These are phyloP conservation scores for Porites evermanni DNA, from an alignment of 92 coral and sea anemone genomes.

Conservation along the genomic window DNA sequence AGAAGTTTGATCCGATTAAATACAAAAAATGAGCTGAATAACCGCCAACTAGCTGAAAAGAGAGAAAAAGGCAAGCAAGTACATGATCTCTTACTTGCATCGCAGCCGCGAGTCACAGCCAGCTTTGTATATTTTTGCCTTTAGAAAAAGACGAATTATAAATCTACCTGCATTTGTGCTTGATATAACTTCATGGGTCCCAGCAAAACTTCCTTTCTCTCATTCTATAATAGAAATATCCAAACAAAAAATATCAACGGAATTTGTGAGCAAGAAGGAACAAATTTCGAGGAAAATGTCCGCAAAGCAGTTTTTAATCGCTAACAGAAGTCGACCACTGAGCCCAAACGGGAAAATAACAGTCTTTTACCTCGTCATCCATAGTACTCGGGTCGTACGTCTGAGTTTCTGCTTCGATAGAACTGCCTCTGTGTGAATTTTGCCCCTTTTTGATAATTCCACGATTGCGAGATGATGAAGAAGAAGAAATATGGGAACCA, in stretches of 20 bases:
- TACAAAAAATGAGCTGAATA: slow-evolving; percentile 5
- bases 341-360: slow-evolving; percentile 47
- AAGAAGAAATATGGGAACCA: slow-evolving; percentile 92
- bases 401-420: slow-evolving; percentile 97
- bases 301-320: slow-evolving; percentile 23
- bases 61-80: slow-evolving; percentile 5
- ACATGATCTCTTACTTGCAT: slow-evolving; percentile 33
- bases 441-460: slow-evolving; percentile 84
- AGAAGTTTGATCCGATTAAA: slow-evolving; percentile 33
- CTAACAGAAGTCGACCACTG: slow-evolving; percentile 27
- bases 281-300: slow-evolving; percentile 25
- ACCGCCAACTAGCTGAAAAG: slow-evolving; percentile 10
- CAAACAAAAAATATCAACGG: slow-evolving; percentile 33
- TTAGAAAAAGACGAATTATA: slow-evolving; percentile 34
- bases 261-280: not conserved
- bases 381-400: slow-evolving; percentile 90
- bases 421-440: slow-evolving; percentile 90
- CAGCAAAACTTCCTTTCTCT: slow-evolving; percentile 84
- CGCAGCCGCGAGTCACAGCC: slow-evolving; percentile 51
- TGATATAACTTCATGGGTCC: slow-evolving; percentile 99
- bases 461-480: slow-evolving; percentile 93
- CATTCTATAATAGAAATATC: slow-evolving; percentile 67
- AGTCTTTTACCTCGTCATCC: slow-evolving; percentile 86
- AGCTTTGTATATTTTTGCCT: slow-evolving; percentile 57
- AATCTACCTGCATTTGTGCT: slow-evolving; percentile 94